Conservation (phyloP, 2,888 invertebrate species). For the Calameuta filiformis region DNA sequence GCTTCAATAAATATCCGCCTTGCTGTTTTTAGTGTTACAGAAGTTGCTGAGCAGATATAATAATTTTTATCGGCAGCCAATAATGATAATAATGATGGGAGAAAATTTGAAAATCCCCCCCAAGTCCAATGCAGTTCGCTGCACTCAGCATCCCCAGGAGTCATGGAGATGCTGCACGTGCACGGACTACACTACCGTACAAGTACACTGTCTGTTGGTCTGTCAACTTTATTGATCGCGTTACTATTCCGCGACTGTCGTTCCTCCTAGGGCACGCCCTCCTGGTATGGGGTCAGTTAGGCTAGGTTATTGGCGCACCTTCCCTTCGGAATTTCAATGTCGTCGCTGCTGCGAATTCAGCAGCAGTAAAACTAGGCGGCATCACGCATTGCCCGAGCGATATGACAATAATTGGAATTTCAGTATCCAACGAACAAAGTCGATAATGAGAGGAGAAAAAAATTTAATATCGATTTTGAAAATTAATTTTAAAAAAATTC, state of each 20-base stretch:
- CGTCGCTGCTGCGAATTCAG: neutral
- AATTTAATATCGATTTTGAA: too few species aligned
- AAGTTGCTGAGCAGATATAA: neutral
- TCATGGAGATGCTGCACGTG: neutral
- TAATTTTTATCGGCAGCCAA: neutral
- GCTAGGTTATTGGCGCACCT: constrained; percentile 6
- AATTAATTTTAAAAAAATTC: too few species aligned
- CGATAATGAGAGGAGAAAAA: too few species aligned
- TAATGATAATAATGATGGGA: neutral
- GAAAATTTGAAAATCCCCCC: neutral
- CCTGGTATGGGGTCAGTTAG: neutral
- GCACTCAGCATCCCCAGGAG: neutral
- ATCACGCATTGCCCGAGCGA: neutral
- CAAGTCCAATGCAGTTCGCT: neutral
- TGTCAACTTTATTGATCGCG: neutral
- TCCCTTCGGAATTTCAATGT: neutral
- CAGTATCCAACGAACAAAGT: neutral
- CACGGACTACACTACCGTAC: neutral
- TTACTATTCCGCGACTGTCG: constrained; percentile 13
- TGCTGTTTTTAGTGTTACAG: neutral
- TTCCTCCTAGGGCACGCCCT: constrained; percentile 8
- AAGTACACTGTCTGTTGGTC: neutral
- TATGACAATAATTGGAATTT: neutral
- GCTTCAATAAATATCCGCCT: neutral
- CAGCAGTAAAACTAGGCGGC: neutral